Conservation (phyloP, 1,140 invertebrate genomes). For the Physella acuta region DNA sequence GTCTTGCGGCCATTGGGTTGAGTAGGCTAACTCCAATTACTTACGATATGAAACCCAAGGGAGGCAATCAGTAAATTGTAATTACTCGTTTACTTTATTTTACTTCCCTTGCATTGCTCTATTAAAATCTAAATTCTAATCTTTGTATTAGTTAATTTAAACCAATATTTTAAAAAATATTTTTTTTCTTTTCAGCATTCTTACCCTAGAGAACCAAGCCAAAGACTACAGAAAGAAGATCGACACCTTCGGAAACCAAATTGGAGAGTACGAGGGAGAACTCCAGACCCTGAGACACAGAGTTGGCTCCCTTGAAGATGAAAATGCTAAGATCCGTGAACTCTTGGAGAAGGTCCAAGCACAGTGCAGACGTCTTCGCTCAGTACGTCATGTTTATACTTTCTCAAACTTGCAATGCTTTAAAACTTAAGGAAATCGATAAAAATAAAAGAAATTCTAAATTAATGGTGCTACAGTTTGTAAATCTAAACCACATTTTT, state of each 20-base stretch:
- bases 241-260: conserved; percentile 33
- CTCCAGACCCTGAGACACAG: conserved; percentile 36
- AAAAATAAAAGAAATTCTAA: too few species aligned
- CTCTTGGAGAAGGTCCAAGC: conserved; percentile 33
- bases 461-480: too few species aligned
- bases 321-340: conserved; percentile 33
- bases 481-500: too few species aligned
- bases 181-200: conserved; percentile 15
- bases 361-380: conserved; percentile 34
- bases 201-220: conserved; percentile 24
- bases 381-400: conserved; percentile 32
- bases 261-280: conserved; percentile 42
- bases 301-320: conserved; percentile 37
- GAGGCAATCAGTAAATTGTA: too few species aligned
- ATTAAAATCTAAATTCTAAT: too few species aligned
- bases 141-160: too few species aligned
- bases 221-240: conserved; percentile 34
- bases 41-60: too few species aligned
- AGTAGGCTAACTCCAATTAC: too few species aligned
- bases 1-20: too few species aligned
- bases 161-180: too few species aligned
- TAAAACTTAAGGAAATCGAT: background rate
- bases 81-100: too few species aligned
- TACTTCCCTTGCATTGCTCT: too few species aligned
- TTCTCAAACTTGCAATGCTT: background rate